Conservation (phyloP, 1,140 invertebrate species). For the Bradysia coprophila region DNA sequence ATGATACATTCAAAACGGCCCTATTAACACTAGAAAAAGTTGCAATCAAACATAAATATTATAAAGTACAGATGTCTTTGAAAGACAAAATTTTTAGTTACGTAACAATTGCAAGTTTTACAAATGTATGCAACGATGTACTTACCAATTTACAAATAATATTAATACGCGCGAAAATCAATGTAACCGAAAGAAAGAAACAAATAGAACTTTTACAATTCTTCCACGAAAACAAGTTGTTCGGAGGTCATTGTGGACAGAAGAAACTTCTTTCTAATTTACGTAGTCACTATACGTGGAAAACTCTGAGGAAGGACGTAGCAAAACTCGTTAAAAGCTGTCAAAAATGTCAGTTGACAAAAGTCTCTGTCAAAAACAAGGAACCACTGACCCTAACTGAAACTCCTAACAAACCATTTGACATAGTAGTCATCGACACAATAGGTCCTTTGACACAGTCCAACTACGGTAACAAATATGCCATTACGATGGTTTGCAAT, state of each 20-base stretch:
- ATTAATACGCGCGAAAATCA: too few species aligned
- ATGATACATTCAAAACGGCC: too few species aligned
- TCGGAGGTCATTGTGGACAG: neutral
- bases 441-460: neutral
- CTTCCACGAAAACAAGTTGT: too few species aligned
- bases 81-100: too few species aligned
- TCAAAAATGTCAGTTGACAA: slow-evolving; percentile 2
- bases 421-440: slow-evolving; percentile 1
- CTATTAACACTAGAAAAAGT: too few species aligned
- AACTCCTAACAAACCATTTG: slow-evolving; percentile 1
- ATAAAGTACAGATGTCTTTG: too few species aligned
- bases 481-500: slow-evolving; percentile 1
- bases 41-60: too few species aligned
- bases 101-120: too few species aligned
- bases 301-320: slow-evolving; percentile 2
- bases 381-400: slow-evolving; percentile 1
- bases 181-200: too few species aligned
- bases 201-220: too few species aligned
- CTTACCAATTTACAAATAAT: too few species aligned
- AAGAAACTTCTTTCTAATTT: neutral
- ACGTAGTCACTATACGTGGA: neutral
- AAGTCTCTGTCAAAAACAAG: neutral
- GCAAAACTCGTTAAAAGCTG: slow-evolving; percentile 1
- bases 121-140: too few species aligned
- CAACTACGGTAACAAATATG: neutral